A percentile compares a stretch with the other conserved stretches of the same genome.
These are phyloP conservation scores for Drosophila pectinifera DNA, from an alignment of 1,140 invertebrate genomes.

Conservation along the genomic window DNA sequence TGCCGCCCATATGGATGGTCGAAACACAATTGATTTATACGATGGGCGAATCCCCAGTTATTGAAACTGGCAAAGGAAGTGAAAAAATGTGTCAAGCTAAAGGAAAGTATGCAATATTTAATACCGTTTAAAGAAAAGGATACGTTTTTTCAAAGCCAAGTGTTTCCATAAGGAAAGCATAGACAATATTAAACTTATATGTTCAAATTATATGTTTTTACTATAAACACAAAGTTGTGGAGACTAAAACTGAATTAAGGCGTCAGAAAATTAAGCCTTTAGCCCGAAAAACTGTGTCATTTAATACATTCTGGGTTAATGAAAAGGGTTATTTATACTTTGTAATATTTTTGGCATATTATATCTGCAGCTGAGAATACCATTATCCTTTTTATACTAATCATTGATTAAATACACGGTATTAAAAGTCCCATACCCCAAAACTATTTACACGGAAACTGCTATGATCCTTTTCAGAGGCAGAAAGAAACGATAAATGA, in stretches of 20 bases:
- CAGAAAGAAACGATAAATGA: not conserved
- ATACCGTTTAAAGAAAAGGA: not conserved
- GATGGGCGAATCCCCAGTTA: slow-evolving; percentile 23
- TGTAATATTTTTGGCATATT: not conserved
- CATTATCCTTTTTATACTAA: too few relatives aligned
- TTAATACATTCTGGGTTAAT: not conserved
- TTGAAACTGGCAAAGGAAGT: slow-evolving; percentile 20
- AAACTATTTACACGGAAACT: not conserved
- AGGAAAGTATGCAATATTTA: not conserved
- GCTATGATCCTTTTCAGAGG: not conserved
- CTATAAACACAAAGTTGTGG: too few relatives aligned
- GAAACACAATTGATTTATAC: slow-evolving; percentile 66
- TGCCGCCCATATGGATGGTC: slow-evolving; percentile 60
- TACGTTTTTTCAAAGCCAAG: too few relatives aligned
- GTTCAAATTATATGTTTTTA: too few relatives aligned
- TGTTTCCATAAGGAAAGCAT: too few relatives aligned
- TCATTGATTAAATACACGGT: not conserved
- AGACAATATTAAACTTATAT: too few relatives aligned
- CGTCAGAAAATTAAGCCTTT: not conserved
- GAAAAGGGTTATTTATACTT: not conserved
- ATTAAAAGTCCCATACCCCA: not conserved
- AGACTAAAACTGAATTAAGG: not conserved
- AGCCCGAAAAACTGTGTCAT: too few relatives aligned
- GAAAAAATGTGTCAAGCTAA: slow-evolving; percentile 7
- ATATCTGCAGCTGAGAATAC: not conserved